phyloP scores from a whole-genome alignment of 2,797 vertebrate species.

The Cichlasoma orientale region DNA sequence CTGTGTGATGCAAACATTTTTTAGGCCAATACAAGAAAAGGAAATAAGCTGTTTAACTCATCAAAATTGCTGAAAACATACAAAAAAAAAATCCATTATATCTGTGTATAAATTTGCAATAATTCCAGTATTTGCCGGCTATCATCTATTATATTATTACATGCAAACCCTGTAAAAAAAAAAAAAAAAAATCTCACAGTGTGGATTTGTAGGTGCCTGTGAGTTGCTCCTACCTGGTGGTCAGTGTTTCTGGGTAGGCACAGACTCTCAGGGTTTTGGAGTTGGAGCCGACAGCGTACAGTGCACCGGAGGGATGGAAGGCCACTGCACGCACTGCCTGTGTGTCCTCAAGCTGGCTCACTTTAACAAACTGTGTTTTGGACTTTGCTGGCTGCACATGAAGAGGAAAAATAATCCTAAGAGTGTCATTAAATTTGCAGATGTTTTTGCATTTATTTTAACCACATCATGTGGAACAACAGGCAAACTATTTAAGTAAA shows the following conservation, averaged over 20 bases:
- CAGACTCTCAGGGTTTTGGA: constrained; percentile 97
- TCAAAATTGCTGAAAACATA: background rate
- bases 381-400: constrained; percentile 81
- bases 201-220: background rate
- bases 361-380: constrained; percentile 88
- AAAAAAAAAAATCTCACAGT: background rate
- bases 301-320: constrained; percentile 91
- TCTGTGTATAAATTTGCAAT: too few species aligned
- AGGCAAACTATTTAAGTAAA: background rate
- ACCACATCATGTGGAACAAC: background rate
- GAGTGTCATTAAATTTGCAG: background rate
- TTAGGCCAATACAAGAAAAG: background rate
- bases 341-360: constrained; percentile 93
- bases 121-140: too few species aligned
- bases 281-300: constrained; percentile 97
- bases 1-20: too few species aligned
- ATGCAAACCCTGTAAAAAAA: background rate
- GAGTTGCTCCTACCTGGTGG: constrained; percentile 78
- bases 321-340: constrained; percentile 96
- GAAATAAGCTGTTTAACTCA: background rate
- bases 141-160: too few species aligned
- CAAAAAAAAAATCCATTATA: rapidly evolving
- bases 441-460: background rate
- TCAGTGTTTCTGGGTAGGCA: constrained; percentile 88
- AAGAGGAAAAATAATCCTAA: background rate